Base-by-base conservation (phyloP, 2,888 invertebrate species). In the Charanyca ferruginea region DNA sequence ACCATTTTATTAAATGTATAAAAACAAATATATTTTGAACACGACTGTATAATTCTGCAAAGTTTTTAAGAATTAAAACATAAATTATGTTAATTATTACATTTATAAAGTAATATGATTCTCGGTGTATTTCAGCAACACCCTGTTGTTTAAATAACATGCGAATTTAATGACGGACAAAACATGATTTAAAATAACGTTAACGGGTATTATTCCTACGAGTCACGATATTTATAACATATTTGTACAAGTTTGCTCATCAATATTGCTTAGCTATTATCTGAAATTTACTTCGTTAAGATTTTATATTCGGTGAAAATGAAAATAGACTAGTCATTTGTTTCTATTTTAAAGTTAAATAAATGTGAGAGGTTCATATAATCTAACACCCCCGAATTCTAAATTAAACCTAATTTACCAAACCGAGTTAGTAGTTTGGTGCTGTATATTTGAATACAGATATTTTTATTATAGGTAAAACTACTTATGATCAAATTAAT, bases 101-200 rank as follows among this genome's bases (percentile, higher is more conserved):
- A 47, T 41, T 38, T 6, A 22, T 35, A 11, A 2, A 41, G 18
- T n/a, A 41, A 41, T 32, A 11, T 23, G 6, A n/a, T 49, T 42
- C 13, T 41, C 35, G 11, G n/a, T 16, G 11, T 51, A 35, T n/a
- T 8, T 16, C 4, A 25, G 20, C 6, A 44, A 53, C 44, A 3
- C 13, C 22, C 22, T 51, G n/a, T 35, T 51, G n/a, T 35, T 35
- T 9, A 28, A 35, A 25, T 49, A 51, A 42, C 41, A 68, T 42
- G 13, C n/a, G 44, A 59, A 45, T 35, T 53, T 22, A 47, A 71
- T 59, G 23, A 41, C n/a, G 16, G 7, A 49, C 9, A 9, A 25
- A 42, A 38, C 38, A 38, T 53, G 5, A 53, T 54, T 45, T 61
- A 52, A 60, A 72, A 57, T 68, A 53, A 28, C 35, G 2, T 41